Evolutionary conservation across 2,888 invertebrate genomes (phyloP).

Genomic region (Mimumesa dahlbomi): DNA sequence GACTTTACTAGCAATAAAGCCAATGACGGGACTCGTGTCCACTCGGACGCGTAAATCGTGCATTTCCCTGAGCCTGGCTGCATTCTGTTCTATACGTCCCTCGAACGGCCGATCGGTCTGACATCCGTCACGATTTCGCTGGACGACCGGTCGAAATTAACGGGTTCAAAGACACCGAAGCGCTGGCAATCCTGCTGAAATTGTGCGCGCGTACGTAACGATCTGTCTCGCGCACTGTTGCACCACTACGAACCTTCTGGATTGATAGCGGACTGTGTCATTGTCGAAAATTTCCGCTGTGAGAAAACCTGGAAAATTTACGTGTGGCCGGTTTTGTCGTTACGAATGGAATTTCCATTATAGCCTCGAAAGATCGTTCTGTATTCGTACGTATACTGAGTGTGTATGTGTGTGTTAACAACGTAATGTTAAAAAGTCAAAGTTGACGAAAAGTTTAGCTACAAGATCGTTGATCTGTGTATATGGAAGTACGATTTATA

Average conservation of each 20-base stretch:
- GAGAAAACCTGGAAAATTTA: background rate
- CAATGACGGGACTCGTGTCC: conserved; percentile 75
- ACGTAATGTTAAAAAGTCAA: no score
- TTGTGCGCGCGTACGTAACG: conserved; percentile 34
- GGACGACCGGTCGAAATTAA: conserved; percentile 55
- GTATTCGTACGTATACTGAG: no score
- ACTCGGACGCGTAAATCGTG: conserved; percentile 73
- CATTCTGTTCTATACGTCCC: conserved; percentile 45
- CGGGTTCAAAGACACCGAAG: conserved; percentile 56
- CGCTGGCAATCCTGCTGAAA: conserved; percentile 47
- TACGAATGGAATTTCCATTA: no score
- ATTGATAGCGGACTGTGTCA: conserved; percentile 29
- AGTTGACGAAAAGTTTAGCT: no score
- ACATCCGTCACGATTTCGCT: conserved; percentile 63
- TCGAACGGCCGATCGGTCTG: conserved; percentile 54
- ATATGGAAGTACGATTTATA: no score
- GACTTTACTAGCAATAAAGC: conserved; percentile 77
- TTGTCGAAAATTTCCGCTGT: conserved; percentile 22
- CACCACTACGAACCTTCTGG: background rate
- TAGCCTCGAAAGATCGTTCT: no score
- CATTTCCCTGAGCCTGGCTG: conserved; percentile 48
- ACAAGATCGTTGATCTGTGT: no score
- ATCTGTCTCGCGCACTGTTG: conserved; percentile 30
- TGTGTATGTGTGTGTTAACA: no score
- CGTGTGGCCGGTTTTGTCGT: background rate